phyloP scores from a whole-genome alignment of 2,888 invertebrate species.

The Polymixis lichenea region DNA sequence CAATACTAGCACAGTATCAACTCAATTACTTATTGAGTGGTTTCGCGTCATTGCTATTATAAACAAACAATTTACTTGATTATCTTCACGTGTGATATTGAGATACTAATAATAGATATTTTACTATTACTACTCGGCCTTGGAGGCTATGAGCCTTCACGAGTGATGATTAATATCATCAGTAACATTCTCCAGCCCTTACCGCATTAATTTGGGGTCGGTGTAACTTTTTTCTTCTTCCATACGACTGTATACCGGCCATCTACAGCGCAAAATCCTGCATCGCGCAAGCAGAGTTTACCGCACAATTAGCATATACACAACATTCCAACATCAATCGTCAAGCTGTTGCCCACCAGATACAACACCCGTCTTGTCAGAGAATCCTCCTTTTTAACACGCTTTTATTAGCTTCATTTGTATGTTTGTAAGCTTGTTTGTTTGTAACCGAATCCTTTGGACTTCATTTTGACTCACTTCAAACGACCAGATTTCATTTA shows the following conservation, averaged over 20 bases:
- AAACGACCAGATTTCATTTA: no score
- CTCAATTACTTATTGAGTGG: slow-evolving; percentile 23
- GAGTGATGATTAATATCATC: background rate
- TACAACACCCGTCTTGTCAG: no score
- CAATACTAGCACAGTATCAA: background rate
- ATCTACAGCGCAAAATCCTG: no score
- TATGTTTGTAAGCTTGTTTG: no score
- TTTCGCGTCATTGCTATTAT: slow-evolving; percentile 44
- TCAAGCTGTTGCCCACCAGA: no score
- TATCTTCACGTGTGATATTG: background rate
- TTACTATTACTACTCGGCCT: background rate
- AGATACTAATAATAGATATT: background rate
- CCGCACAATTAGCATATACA: no score
- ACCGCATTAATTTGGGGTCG: background rate
- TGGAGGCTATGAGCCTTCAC: background rate
- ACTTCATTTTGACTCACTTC: no score
- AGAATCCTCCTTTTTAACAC: no score
- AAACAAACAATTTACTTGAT: slow-evolving; percentile 29
- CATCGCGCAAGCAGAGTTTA: no score
- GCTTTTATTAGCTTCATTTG: no score
- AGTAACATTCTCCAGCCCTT: background rate
- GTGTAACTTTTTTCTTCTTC: background rate
- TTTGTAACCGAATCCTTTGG: no score
- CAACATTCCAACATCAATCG: no score
- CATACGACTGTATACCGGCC: background rate